Conservation (phyloP, 1,140 invertebrate species). For the Philotrypesis tridentata region DNA sequence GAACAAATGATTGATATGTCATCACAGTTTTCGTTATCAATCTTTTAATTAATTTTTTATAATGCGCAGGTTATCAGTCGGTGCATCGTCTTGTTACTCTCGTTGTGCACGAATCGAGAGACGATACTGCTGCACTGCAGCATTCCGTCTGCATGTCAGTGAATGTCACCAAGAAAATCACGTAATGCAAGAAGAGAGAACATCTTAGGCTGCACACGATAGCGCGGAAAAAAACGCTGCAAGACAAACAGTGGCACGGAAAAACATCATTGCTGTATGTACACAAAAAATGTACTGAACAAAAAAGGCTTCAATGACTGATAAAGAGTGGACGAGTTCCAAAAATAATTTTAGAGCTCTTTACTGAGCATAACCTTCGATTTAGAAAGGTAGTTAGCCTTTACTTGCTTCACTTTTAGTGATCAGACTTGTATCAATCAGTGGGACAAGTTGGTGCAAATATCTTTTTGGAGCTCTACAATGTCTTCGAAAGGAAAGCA, state of each 20-base stretch:
- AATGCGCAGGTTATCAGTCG: not conserved
- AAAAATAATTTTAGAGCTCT: constrained; percentile 8
- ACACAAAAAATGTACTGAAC: not conserved
- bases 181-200: constrained; percentile 21
- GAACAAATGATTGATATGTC: not conserved
- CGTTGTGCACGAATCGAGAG: no score
- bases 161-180: no score
- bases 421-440: constrained; percentile 1
- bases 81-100: not conserved
- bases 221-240: not conserved
- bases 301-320: not conserved
- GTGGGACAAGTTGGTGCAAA: not conserved
- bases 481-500: constrained; percentile 68
- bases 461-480: not conserved
- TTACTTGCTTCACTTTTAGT: not conserved
- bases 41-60: not conserved
- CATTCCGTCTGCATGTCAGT: not conserved
- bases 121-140: no score
- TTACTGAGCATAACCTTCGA: constrained; percentile 51
- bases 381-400: constrained; percentile 50
- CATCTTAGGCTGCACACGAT: not conserved
- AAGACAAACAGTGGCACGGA: not conserved
- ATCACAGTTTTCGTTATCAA: not conserved
- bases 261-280: not conserved
- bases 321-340: not conserved